phyloP scores from a whole-genome alignment of 2,113 vertebrate genomes.

The Cinclus cinclus region DNA sequence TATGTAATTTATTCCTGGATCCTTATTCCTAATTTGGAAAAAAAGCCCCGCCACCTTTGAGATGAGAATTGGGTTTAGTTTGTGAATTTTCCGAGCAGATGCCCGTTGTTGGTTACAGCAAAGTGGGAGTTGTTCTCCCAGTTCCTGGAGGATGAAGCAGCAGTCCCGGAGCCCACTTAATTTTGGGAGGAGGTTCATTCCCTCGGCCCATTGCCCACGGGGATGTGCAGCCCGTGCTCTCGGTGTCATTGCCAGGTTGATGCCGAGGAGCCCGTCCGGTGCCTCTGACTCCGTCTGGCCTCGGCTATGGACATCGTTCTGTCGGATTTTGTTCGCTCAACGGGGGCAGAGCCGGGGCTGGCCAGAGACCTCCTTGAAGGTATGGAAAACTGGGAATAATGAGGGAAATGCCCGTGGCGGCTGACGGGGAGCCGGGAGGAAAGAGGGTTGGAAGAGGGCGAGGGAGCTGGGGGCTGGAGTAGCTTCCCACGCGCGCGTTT shows the following conservation, averaged over 20 bases:
- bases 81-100: neutral
- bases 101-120: rapidly evolving
- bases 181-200: rapidly evolving
- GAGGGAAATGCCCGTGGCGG: rapidly evolving
- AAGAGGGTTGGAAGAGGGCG: too few species aligned
- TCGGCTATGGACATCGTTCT: conserved; percentile 96
- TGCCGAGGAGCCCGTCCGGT: conserved; percentile 15
- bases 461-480: rapidly evolving
- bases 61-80: neutral
- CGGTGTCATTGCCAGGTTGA: conserved; percentile 23
- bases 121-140: rapidly evolving
- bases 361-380: conserved; percentile 94
- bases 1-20: neutral
- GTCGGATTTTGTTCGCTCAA: conserved; percentile 97
- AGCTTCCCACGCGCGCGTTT: rapidly evolving
- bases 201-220: neutral
- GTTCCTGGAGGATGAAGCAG: rapidly evolving
- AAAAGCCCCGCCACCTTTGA: neutral
- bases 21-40: neutral
- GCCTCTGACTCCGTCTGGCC: conserved; percentile 60
- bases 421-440: neutral
- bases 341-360: conserved; percentile 96
- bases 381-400: conserved; percentile 5
- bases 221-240: neutral
- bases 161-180: rapidly evolving